A percentile compares a stretch with the other conserved stretches of the same genome.
Conservation (phyloP, 1,140 invertebrate species). For the Polypedilum pembai region DNA sequence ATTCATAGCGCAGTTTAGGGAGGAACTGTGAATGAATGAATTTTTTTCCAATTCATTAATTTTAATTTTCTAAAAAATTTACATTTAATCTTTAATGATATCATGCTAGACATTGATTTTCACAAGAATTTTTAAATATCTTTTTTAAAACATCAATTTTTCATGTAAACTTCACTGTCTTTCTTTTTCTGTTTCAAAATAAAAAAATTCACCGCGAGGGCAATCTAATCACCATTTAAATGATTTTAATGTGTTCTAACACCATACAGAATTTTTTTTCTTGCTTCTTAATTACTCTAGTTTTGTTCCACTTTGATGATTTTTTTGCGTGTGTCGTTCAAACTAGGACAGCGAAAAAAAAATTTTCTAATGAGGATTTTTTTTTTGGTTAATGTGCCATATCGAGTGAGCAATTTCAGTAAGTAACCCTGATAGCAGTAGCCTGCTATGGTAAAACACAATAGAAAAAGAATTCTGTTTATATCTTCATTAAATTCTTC, state of each 20-base stretch:
- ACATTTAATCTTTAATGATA: no score
- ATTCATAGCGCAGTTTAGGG: neutral
- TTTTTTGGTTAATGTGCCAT: constrained; percentile 28
- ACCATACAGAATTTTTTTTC: neutral
- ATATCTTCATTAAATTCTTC: neutral
- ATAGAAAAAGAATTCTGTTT: neutral
- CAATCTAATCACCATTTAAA: neutral
- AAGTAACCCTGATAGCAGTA: neutral
- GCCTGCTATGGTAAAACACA: neutral
- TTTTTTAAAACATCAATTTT: no score
- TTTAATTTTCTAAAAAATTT: no score
- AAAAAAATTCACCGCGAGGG: no score
- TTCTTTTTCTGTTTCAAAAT: no score
- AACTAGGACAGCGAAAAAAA: neutral
- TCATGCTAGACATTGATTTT: no score
- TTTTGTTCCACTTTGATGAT: constrained; percentile 20
- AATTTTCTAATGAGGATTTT: constrained; percentile 2
- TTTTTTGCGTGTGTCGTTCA: constrained; percentile 20
- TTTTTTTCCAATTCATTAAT: no score
- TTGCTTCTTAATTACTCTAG: neutral
- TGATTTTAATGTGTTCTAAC: neutral
- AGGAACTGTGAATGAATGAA: neutral
- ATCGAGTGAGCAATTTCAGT: constrained; percentile 3
- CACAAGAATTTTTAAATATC: no score
- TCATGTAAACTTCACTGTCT: no score